Percentiles rank a stretch among this genome's conserved stretches.
These are phyloP conservation scores for Tribolium freemani DNA, from an alignment of 2,888 invertebrate genomes.

Conservation along the genomic window DNA sequence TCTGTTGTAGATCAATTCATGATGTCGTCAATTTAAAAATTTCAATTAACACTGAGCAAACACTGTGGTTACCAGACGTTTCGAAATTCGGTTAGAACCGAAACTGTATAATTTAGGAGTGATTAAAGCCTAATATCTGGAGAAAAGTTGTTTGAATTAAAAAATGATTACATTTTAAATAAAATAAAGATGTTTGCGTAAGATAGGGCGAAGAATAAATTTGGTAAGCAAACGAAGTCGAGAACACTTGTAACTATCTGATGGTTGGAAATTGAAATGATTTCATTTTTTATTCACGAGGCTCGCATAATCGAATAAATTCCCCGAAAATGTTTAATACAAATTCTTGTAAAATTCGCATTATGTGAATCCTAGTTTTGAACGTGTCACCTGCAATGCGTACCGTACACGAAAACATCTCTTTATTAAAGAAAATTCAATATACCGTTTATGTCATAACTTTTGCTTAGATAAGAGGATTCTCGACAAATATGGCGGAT, in stretches of 20 bases:
- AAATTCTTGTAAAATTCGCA: constrained; percentile 11
- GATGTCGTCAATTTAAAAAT: constrained; percentile 24
- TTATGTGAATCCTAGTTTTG: constrained; percentile 28
- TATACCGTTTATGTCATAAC: constrained; percentile 36
- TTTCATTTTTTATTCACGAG: constrained; percentile 8
- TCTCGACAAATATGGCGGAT: constrained; percentile 33
- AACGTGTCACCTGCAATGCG: constrained; percentile 26
- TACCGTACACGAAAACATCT: constrained; percentile 23
- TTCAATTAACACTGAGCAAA: constrained; percentile 23
- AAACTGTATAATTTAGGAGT: background rate
- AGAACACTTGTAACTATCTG: constrained; percentile 20
- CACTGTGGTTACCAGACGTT: background rate
- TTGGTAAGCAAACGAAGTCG: constrained; percentile 2
- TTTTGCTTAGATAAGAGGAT: constrained; percentile 32
- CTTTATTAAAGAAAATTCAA: constrained; percentile 44
- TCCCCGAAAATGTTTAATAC: constrained; percentile 19
- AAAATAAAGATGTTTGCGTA: background rate
- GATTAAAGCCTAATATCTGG: background rate
- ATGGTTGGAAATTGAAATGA: constrained; percentile 18
- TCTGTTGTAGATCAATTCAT: background rate
- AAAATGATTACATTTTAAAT: background rate
- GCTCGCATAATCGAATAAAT: constrained; percentile 19
- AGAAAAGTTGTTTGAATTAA: background rate
- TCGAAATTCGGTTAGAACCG: background rate
- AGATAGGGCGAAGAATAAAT: background rate